Conservation (phyloP, 2,113 vertebrate species). For the Lampris megalopsis region DNA sequence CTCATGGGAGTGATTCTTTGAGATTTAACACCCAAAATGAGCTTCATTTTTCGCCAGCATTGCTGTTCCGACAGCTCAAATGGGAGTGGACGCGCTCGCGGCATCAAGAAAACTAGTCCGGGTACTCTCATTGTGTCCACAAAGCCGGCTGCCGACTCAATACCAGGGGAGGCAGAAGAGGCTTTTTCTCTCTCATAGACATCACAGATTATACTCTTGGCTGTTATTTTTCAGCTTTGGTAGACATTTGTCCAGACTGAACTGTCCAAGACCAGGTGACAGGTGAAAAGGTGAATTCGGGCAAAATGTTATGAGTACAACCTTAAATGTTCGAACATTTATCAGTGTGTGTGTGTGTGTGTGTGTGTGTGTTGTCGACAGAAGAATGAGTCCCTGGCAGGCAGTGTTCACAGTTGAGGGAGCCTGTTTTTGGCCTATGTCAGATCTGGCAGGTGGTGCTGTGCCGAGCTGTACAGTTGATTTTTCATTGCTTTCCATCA, state of each 20-base stretch:
- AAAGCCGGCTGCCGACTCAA: constrained; percentile 49
- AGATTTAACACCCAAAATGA: constrained; percentile 10
- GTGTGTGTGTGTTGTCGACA: not conserved
- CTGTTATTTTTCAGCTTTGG: constrained; percentile 62
- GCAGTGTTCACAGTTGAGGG: constrained; percentile 24
- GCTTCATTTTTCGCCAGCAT: constrained; percentile 1
- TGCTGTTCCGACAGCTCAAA: constrained; percentile 6
- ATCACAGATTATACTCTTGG: constrained; percentile 70
- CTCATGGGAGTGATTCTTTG: not conserved
- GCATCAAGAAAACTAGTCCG: constrained; percentile 23
- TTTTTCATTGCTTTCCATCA: constrained; percentile 43
- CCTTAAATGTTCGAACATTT: constrained; percentile 7
- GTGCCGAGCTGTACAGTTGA: constrained; percentile 40
- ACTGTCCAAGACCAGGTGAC: constrained; percentile 45
- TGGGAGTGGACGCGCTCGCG: constrained; percentile 33
- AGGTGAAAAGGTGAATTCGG: constrained; percentile 19
- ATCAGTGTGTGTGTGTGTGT: not conserved
- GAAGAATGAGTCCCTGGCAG: constrained; percentile 29
- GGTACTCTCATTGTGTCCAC: constrained; percentile 36
- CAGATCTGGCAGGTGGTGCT: constrained; percentile 42
- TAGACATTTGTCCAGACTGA: constrained; percentile 56
- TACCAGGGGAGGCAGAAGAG: constrained; percentile 58
- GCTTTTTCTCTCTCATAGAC: constrained; percentile 66
- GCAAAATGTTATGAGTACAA: constrained; percentile 30
- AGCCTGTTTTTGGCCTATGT: constrained; percentile 39